Evolutionary conservation across 2,113 vertebrate species (phyloP), one percentile per base, ranked within the genome.

Genomic region (Eolophus roseicapilla): DNA sequence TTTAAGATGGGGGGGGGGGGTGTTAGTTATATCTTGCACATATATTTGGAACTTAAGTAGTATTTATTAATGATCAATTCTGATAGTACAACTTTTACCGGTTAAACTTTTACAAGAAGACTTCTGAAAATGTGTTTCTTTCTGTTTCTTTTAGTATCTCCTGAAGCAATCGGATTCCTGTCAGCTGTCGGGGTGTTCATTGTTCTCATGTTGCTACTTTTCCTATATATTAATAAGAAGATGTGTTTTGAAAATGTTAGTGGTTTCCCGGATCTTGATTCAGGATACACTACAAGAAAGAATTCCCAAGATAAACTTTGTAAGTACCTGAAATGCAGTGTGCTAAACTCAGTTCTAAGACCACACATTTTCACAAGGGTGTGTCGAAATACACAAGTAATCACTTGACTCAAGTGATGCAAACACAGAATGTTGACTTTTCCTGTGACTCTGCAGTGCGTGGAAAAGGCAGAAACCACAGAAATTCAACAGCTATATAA

Each of bases 221-320:
- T 99, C 98, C 98, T 99, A 92, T 99, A 99, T 97, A 98, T 99
- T 97, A 99, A 99, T 97, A 99, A 99, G 98, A 99, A 99, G 98
- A 98, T 99, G 98, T 98, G 98, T 71, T 98, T 99, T 77, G 99
- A 99, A 97, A 99, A 98, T 95, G 97, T 98, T 95, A 99, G 98
- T 94, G 98, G 97, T 90, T 99, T 99, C 96, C 98, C 98, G 97
- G 98, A 99, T 97, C 98, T 99, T 4, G 98, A 99, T 97, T 97
- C 98, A 86, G 98, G 98, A 95, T 99, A 98, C 96, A 98, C 96
- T 94, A 98, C 98, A 94, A 98, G 95, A 96, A 98, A 97, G 76
- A 98, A 99, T 95, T 97, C 97, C 53, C 97, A 98, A 97, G 99
- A 99, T 98, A 98, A 98, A 97, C 83, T 95, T 63, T 97, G 98